phyloP scores from a whole-genome alignment of 2,888 invertebrate genomes.

The Cheiracanthium punctorium region DNA sequence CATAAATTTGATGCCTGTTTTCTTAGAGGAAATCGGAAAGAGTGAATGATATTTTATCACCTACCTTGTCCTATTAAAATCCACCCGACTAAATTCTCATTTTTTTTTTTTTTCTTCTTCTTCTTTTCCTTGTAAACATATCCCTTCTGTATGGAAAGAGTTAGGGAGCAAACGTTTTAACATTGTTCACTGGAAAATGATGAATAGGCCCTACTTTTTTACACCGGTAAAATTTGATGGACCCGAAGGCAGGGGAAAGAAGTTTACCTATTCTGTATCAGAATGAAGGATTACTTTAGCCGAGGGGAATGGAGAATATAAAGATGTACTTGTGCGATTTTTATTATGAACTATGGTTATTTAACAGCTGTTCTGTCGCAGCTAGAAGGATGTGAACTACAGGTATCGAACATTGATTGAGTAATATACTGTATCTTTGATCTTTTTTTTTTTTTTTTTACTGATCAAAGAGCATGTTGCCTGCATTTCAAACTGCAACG shows the following conservation, averaged over 20 bases:
- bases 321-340: no score
- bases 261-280: constrained; percentile 24
- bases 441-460: neutral
- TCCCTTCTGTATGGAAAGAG: neutral
- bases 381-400: neutral
- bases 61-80: constrained; percentile 12
- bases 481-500: no score
- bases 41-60: neutral
- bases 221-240: constrained; percentile 59
- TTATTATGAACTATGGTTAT: constrained; percentile 8
- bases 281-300: constrained; percentile 47
- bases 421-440: neutral
- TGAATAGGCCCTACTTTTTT: constrained; percentile 56
- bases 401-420: no score
- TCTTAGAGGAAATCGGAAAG: neutral
- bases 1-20: no score
- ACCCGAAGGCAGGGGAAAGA: neutral
- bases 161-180: neutral
- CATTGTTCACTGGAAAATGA: constrained; percentile 56
- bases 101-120: no score
- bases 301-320: constrained; percentile 18
- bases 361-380: constrained; percentile 40
- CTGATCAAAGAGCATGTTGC: no score
- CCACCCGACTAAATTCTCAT: no score
- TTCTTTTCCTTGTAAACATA: no score